These are phyloP conservation scores for Cheiracanthium punctorium DNA, from an alignment of 2,888 invertebrate genomes.

Conservation along the genomic window DNA sequence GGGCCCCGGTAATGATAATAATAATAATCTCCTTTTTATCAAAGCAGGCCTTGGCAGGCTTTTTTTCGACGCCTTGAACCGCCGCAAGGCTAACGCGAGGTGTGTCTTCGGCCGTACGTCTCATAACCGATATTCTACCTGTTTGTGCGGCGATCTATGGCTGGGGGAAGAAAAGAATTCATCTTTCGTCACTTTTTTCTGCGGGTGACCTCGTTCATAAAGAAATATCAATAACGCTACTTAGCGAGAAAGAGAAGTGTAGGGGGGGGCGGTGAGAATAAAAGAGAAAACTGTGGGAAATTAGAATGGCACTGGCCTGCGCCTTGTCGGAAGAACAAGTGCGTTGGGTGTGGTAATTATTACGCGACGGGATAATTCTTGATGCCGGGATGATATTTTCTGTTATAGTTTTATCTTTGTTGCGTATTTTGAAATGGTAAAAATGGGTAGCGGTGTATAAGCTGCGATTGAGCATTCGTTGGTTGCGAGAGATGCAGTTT, in stretches of 20 bases:
- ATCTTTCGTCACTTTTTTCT: not conserved
- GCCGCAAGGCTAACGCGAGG: constrained; percentile 11
- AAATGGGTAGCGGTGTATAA: too few relatives aligned
- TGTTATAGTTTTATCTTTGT: too few relatives aligned
- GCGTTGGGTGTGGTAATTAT: not conserved
- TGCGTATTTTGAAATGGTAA: too few relatives aligned
- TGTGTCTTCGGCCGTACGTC: not conserved
- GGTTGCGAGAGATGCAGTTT: too few relatives aligned
- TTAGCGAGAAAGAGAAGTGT: not conserved
- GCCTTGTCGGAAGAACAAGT: not conserved
- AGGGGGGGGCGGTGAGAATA: too few relatives aligned
- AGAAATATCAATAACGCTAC: constrained; percentile 1
- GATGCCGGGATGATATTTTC: too few relatives aligned
- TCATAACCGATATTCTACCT: constrained; percentile 5
- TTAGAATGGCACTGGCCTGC: not conserved
- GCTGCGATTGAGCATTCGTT: too few relatives aligned
- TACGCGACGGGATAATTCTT: too few relatives aligned
- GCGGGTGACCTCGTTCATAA: constrained; percentile 2
- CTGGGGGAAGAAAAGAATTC: not conserved
- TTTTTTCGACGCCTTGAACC: constrained; percentile 46
- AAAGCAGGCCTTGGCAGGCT: constrained; percentile 54
- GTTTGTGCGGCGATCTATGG: not conserved
- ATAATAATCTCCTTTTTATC: constrained; percentile 66
- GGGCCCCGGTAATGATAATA: constrained; percentile 53
- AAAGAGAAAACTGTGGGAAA: too few relatives aligned